Evolutionary conservation across 1,140 invertebrate genomes (phyloP).

Genomic region (Venustaconcha ellipsiformis): DNA sequence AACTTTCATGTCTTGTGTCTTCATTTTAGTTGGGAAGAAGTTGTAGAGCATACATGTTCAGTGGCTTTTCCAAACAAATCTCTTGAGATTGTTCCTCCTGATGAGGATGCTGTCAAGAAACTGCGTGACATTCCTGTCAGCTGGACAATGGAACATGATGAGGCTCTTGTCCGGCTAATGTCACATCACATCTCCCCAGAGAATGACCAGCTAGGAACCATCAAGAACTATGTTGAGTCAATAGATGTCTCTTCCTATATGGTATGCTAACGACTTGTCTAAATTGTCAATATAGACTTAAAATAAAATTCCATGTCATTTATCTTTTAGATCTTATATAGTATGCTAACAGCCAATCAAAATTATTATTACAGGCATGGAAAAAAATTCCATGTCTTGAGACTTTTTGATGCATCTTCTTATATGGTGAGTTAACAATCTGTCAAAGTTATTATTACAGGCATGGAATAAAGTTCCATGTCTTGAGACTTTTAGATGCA

Average conservation of each 20-base stretch:
- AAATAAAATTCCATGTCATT: too few species aligned
- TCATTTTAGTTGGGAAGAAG: constrained; percentile 58
- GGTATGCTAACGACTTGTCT: constrained; percentile 40
- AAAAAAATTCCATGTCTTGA: too few species aligned
- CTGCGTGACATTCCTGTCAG: constrained; percentile 45
- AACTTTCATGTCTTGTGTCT: constrained; percentile 4
- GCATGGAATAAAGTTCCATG: too few species aligned
- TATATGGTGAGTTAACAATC: too few species aligned
- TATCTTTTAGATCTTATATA: too few species aligned
- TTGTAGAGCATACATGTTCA: constrained; percentile 55
- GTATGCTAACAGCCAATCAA: too few species aligned
- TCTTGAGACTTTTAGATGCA: too few species aligned
- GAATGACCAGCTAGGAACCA: constrained; percentile 60
- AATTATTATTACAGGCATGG: too few species aligned
- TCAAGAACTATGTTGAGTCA: constrained; percentile 64
- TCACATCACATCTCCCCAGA: constrained; percentile 58
- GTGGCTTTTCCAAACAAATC: constrained; percentile 45
- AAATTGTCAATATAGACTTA: not conserved
- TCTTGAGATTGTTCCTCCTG: constrained; percentile 36
- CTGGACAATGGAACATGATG: constrained; percentile 66
- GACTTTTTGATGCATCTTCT: too few species aligned
- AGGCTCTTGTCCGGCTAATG: constrained; percentile 64
- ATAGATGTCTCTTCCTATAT: constrained; percentile 64
- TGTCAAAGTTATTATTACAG: too few species aligned
- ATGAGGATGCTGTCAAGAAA: constrained; percentile 54